Evolutionary conservation across 2,888 invertebrate genomes (phyloP), one percentile per base, ranked within the genome.

Genomic region (Drosophila suboccidentalis): DNA sequence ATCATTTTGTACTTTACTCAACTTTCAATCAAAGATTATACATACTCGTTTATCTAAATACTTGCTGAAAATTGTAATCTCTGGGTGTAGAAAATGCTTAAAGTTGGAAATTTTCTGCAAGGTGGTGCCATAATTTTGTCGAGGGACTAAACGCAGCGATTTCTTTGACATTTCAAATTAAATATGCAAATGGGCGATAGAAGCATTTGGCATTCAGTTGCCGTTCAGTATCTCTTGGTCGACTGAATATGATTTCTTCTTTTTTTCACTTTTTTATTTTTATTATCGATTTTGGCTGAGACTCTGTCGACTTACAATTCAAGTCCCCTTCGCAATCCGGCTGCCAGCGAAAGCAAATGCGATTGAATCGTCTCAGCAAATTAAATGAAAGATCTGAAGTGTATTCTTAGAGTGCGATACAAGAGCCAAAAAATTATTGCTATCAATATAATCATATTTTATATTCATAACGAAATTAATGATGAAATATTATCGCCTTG

Each of bases 131-230:
- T 41, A 55, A 55, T 50, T 55, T 54, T 17, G 36, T 43, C 44
- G 19, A 26, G 38, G 55, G 53, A 44, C 44, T 34, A 43, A 58
- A 65, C 59, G 32, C 51, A 64, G 41, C 19, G 50, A 60, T 61
- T 70, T 70, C 61, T 71, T 59, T 57, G 67, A 59, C 67, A 68
- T 59, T 26, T 60, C 53, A 61, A 76, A 76, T 80, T 80, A 80
- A 80, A 72, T 80, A 80, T 82, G 80, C 67, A 82, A 80, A 80
- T 82, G 49, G 17, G 63, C 61, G 49, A 44, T 66, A 70, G 39
- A 60, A 71, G 60, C 69, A 69, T 61, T 78, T 76, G 79, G 54
- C 60, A 61, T 74, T 76, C 69, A 39, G 54, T 51, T 78, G 65
- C n/a, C n/a, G n/a, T n/a, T n/a, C n/a, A 63, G 62, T 78, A 57